Evolutionary conservation across 2,888 invertebrate species (phyloP), one percentile per base, ranked within the genome.

Genomic region (Strigamia crassipes): DNA sequence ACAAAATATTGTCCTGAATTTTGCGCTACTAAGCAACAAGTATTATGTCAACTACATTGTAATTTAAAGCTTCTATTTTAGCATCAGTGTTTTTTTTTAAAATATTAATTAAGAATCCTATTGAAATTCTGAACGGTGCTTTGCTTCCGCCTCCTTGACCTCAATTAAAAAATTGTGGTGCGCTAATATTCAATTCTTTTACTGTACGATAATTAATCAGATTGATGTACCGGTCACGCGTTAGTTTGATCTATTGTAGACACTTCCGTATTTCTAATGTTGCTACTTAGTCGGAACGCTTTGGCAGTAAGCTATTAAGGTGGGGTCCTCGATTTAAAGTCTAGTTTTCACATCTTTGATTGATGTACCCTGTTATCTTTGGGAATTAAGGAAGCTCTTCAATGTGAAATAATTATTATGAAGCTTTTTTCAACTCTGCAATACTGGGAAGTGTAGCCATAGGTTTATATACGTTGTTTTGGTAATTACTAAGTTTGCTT

Each of bases 321-420:
- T 66, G 21, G 21, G 61, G 61, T 66, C 61, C 23, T 6, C 10
- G 12, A 12, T 12, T 66, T 66, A 12, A 51, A 66, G 61, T 66
- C 61, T 66, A 21, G 21, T 66, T 66, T 66, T 66, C 61, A 18
- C 61, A 46, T 66, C 61, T 66, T 66, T 66, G 61, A 66, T 12
- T 66, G 61, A 66, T 66, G 61, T 12, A 23, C 21, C 21, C 18
- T 66, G 61, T 66, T 66, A 66, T 66, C 61, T 66, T 5, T 21
- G 18, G 61, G 61, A 23, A 66, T 66, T 21, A 66, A 66, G 61
- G 61, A 78, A 23, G 81, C 9, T 51, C 81, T 41, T 81, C 79
- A 38, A 21, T 46, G 46, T 46, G 1, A 38, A 38, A 38, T 38
- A 13, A 46, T 46, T 46, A 13, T 46, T 46, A 13, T 46, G 15